Evolutionary conservation across 2,888 invertebrate genomes (phyloP).

Genomic region (Orchestes rusci): DNA sequence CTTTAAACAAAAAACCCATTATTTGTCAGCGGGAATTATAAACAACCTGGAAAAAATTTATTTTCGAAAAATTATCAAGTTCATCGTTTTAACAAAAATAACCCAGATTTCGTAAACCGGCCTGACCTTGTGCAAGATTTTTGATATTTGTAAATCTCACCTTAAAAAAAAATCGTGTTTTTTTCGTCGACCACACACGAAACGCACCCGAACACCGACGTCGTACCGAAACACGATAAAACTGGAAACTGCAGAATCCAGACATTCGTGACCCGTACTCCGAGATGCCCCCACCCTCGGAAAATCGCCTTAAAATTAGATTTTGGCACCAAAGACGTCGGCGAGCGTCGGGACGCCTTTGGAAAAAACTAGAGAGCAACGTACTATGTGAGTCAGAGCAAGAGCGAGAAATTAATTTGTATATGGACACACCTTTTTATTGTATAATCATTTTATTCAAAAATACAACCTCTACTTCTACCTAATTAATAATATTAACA

Average conservation of each 20-base stretch:
- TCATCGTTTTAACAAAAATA: no score
- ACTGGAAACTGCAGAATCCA: conserved; percentile 42
- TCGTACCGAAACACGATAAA: conserved; percentile 33
- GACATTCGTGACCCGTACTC: conserved; percentile 33
- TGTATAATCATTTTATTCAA: no score
- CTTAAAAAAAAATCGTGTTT: conserved; percentile 26
- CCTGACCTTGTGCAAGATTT: background rate
- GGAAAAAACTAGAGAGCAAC: no score
- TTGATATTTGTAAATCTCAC: conserved; percentile 20
- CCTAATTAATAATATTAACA: no score
- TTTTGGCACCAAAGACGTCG: conserved; percentile 54
- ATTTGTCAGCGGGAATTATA: no score
- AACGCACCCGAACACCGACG: conserved; percentile 14
- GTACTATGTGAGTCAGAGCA: no score
- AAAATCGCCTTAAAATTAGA: conserved; percentile 51
- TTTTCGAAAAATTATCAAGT: no score
- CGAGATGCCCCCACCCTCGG: conserved; percentile 38
- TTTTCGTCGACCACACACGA: no score
- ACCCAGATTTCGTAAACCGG: no score
- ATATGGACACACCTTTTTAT: conserved; percentile 3
- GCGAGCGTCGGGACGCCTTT: conserved; percentile 33
- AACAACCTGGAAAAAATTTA: no score
- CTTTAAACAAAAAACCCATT: background rate
- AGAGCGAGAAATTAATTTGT: no score
- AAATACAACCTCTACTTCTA: no score